phyloP scores from a whole-genome alignment of 2,113 vertebrate species.

The Odobenus rosmarus region DNA sequence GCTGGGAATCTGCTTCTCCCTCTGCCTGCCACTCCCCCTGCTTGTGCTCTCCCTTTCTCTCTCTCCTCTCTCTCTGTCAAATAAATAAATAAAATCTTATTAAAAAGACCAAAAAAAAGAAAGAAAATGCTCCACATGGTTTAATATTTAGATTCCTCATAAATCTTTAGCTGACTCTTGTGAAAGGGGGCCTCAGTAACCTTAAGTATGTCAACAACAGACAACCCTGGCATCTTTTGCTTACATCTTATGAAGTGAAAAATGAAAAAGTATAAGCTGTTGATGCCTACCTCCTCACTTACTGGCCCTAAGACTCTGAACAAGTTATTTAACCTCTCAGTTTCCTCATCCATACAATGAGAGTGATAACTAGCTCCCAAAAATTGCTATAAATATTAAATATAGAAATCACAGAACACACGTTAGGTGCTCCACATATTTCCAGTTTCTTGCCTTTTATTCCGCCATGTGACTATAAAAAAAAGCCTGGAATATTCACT shows the following conservation, averaged over 20 bases:
- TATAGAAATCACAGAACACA: neutral
- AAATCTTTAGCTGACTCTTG: neutral
- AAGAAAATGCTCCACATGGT: neutral
- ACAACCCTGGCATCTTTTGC: neutral
- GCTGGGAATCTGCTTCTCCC: no score
- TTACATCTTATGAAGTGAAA: neutral
- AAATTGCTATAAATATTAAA: neutral
- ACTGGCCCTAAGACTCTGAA: neutral
- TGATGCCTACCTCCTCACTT: neutral
- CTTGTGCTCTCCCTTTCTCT: no score
- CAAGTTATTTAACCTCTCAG: neutral
- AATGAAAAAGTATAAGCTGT: neutral
- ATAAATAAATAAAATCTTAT: no score
- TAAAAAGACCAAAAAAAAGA: no score
- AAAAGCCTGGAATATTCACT: neutral
- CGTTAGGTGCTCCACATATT: neutral
- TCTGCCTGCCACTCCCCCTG: no score
- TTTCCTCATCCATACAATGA: neutral
- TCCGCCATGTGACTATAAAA: no score
- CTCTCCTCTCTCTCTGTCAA: no score
- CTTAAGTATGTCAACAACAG: neutral
- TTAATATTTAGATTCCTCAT: neutral
- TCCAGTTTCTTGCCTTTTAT: conserved; percentile 30
- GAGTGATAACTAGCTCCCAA: neutral
- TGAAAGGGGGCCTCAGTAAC: neutral